Evolutionary conservation across 2,113 vertebrate species (phyloP).

Genomic region (Telmatochromis bifrenatus): DNA sequence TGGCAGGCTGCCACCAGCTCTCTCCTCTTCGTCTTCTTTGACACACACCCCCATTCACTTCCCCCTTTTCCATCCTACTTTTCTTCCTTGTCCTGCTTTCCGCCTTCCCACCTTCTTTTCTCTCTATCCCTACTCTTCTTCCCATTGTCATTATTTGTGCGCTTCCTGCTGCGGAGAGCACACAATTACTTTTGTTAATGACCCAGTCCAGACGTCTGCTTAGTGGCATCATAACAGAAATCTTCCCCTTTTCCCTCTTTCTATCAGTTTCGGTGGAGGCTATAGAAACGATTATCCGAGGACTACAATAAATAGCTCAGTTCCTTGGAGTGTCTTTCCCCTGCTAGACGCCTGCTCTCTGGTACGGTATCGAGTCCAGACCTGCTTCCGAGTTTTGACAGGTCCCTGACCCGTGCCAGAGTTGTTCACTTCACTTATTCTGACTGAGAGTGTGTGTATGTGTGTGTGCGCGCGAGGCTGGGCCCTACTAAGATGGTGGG

Average conservation of each 20-base stretch:
- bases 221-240: constrained; percentile 34
- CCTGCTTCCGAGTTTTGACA: constrained; percentile 67
- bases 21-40: constrained; percentile 31
- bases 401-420: constrained; percentile 61
- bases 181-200: constrained; percentile 33
- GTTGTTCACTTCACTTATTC: constrained; percentile 43
- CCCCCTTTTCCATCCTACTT: constrained; percentile 40
- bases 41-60: neutral
- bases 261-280: constrained; percentile 1
- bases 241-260: neutral
- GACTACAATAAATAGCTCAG: constrained; percentile 38
- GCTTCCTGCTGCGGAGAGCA: constrained; percentile 1
- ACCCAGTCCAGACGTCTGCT: constrained; percentile 45
- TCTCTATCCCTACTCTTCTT: constrained; percentile 18
- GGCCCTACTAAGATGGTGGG: constrained; percentile 38
- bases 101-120: neutral
- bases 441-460: constrained; percentile 1
- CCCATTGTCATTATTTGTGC: neutral
- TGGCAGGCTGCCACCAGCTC: constrained; percentile 43
- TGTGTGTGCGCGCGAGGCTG: neutral
- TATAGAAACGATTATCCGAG: constrained; percentile 12
- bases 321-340: constrained; percentile 22
- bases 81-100: constrained; percentile 23
- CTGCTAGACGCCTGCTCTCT: constrained; percentile 18
- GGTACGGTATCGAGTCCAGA: constrained; percentile 50